Percentiles rank a stretch among this genome's conserved stretches.
These are phyloP conservation scores for Rutpela maculata DNA, from an alignment of 2,888 invertebrate species.

Conservation along the genomic window DNA sequence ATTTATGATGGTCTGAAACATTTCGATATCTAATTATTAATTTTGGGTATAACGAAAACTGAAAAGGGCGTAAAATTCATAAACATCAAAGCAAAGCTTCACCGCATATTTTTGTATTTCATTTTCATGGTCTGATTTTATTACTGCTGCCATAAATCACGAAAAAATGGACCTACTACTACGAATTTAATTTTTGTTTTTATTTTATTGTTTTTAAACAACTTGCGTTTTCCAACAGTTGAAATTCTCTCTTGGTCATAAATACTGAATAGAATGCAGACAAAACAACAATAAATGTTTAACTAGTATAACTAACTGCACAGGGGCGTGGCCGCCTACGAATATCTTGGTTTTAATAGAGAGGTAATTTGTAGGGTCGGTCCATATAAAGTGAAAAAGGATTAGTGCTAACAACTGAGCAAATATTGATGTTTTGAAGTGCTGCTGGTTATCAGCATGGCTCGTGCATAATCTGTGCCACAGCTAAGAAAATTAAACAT, in stretches of 20 bases:
- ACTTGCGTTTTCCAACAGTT: neutral
- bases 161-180: neutral
- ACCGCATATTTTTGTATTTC: neutral
- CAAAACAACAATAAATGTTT: conserved; percentile 16
- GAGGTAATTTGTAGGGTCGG: neutral
- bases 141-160: neutral
- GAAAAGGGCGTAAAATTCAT: neutral
- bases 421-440: neutral
- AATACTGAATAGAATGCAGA: conserved; percentile 5
- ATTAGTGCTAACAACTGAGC: neutral
- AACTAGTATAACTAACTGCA: conserved; percentile 2
- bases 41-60: neutral
- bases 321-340: neutral
- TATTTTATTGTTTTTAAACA: conserved; percentile 18
- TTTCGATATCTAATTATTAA: neutral
- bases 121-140: neutral
- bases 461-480: too few relatives aligned
- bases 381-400: neutral
- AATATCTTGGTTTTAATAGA: neutral
- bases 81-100: neutral
- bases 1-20: neutral
- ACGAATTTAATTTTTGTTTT: neutral
- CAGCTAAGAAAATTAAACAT: too few relatives aligned
- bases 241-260: conserved; percentile 9
- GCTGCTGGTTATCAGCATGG: neutral